phyloP scores from a whole-genome alignment of 1,140 invertebrate genomes.

The Lethrus apterus region DNA sequence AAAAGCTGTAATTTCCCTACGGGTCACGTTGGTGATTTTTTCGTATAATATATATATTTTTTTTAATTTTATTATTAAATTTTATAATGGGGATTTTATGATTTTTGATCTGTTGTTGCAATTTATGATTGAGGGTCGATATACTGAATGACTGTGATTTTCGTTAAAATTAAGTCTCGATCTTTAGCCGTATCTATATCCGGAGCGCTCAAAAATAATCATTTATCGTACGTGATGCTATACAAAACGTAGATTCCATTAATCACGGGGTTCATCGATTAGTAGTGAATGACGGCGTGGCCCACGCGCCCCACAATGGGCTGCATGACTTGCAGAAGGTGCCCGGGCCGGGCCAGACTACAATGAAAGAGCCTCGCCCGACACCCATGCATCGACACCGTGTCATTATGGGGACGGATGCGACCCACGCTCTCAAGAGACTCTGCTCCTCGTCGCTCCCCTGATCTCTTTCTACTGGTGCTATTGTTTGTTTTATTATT shows the following conservation, averaged over 20 bases:
- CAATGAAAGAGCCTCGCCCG: conserved; percentile 14
- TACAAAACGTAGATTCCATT: conserved; percentile 18
- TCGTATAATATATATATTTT: too few species aligned
- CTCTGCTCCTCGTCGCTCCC: conserved; percentile 5
- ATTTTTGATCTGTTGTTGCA: too few species aligned
- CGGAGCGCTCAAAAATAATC: conserved; percentile 8
- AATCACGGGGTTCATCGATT: conserved; percentile 18
- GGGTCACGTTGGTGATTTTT: too few species aligned
- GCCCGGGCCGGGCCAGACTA: conserved; percentile 19
- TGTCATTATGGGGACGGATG: conserved; percentile 20
- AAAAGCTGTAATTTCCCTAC: too few species aligned
- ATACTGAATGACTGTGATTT: background rate
- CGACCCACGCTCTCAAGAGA: conserved; percentile 9
- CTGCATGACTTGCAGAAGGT: conserved; percentile 19
- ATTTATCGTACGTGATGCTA: conserved; percentile 16
- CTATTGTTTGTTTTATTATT: conserved; percentile 10
- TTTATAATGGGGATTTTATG: too few species aligned
- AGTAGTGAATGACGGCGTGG: conserved; percentile 17
- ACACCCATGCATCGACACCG: conserved; percentile 15
- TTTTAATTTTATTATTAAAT: too few species aligned
- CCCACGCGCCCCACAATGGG: conserved; percentile 18
- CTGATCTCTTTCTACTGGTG: conserved; percentile 4
- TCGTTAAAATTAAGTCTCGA: too few species aligned
- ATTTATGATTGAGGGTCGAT: conserved; percentile 1
- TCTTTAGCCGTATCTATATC: conserved; percentile 8